phyloP scores from a whole-genome alignment of 2,797 vertebrate genomes.

The Anabacerthia variegaticeps region DNA sequence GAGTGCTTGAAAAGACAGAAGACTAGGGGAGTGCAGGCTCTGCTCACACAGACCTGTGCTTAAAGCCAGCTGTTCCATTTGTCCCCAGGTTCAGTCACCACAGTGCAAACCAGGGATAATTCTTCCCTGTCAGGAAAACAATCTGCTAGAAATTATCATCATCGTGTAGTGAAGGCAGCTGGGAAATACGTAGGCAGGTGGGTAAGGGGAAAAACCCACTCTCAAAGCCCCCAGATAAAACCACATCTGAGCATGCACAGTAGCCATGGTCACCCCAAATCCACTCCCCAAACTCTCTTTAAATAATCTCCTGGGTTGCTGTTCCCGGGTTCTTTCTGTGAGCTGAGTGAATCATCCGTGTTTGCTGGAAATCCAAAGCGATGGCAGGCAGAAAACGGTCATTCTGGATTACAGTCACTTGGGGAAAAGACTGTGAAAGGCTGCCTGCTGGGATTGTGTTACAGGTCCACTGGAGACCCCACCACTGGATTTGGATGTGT shows the following conservation, averaged over 20 bases:
- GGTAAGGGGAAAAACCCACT: neutral
- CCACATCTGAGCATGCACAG: neutral
- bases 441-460: conserved; percentile 36
- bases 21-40: accelerated
- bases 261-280: neutral
- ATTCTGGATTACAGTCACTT: conserved; percentile 22
- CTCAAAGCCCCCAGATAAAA: neutral
- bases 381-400: neutral
- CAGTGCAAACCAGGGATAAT: neutral
- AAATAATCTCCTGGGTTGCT: conserved; percentile 1
- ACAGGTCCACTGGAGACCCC: neutral
- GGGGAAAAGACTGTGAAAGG: conserved; percentile 23
- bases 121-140: neutral
- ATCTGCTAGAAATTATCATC: neutral
- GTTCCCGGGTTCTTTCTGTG: neutral
- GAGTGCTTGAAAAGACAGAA: neutral
- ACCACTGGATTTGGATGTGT: neutral
- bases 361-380: neutral
- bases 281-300: neutral
- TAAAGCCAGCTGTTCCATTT: neutral
- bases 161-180: neutral
- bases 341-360: conserved; percentile 7
- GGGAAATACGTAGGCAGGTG: neutral
- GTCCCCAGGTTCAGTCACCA: neutral
- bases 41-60: neutral